These are phyloP conservation scores for Craniophora ligustri DNA, from an alignment of 2,888 invertebrate species.

Conservation along the genomic window DNA sequence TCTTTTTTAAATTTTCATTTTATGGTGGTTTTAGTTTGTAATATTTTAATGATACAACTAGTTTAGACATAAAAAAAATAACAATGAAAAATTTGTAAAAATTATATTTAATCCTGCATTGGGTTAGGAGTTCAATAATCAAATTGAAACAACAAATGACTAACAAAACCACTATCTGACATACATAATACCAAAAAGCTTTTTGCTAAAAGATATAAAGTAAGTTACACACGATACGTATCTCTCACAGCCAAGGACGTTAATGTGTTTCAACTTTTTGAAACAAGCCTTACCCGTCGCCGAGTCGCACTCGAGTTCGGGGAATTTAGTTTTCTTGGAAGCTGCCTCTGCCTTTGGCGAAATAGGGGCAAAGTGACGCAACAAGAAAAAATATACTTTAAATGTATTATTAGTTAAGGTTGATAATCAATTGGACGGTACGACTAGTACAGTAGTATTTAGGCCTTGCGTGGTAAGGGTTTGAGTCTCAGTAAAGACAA, in stretches of 20 bases:
- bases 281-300: constrained; percentile 28
- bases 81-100: too few species aligned
- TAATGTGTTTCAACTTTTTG: constrained; percentile 42
- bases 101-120: too few species aligned
- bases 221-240: constrained; percentile 24
- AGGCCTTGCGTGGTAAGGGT: too few species aligned
- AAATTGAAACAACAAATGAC: background rate
- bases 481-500: too few species aligned
- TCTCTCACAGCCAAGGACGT: constrained; percentile 26
- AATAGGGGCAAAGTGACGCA: background rate
- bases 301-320: constrained; percentile 26
- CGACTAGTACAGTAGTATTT: too few species aligned
- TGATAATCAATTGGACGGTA: too few species aligned
- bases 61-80: too few species aligned
- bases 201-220: constrained; percentile 20
- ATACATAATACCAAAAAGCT: constrained; percentile 12
- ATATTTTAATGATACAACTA: too few species aligned
- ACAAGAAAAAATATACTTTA: background rate
- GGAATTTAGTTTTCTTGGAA: constrained; percentile 15
- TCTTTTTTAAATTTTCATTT: too few species aligned
- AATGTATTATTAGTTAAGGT: too few species aligned
- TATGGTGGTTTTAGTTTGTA: too few species aligned
- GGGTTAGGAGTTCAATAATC: too few species aligned
- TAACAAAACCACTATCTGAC: background rate
- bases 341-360: constrained; percentile 21